phyloP scores from a whole-genome alignment of 2,888 invertebrate species.

The Galeruca laticollis region DNA sequence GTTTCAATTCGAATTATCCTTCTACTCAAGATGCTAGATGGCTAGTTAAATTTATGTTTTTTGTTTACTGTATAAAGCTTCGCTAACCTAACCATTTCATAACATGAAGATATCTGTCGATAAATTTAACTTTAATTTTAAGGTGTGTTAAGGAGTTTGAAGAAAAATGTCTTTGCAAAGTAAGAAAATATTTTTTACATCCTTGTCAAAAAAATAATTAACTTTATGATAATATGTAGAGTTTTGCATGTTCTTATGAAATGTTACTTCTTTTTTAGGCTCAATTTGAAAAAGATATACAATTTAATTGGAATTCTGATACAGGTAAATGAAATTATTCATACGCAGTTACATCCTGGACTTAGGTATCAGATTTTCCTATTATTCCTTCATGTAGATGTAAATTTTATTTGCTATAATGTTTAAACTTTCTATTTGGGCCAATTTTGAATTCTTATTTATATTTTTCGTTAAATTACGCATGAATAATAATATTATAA shows the following conservation, averaged over 20 bases:
- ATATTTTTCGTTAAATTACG: no score
- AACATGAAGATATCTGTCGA: constrained; percentile 1
- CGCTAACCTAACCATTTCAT: background rate
- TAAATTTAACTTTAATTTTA: constrained; percentile 25
- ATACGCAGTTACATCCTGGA: background rate
- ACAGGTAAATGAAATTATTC: background rate
- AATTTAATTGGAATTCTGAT: background rate
- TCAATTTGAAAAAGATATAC: background rate
- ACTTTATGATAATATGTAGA: background rate
- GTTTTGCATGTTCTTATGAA: constrained; percentile 2
- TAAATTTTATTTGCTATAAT: background rate
- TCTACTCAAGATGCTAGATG: no score
- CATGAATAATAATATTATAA: no score
- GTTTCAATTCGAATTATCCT: background rate
- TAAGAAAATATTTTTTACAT: constrained; percentile 9
- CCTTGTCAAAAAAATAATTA: background rate
- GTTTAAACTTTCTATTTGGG: background rate
- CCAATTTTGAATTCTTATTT: background rate
- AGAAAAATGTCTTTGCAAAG: constrained; percentile 30
- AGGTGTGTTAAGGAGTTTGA: constrained; percentile 25
- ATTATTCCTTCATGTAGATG: background rate
- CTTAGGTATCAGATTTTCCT: background rate
- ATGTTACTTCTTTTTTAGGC: background rate
- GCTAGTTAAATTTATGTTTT: no score
- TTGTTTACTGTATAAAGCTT: background rate